Percentiles rank a stretch among this genome's conserved stretches.
These are phyloP conservation scores for Lithobius niger DNA, from an alignment of 1,140 invertebrate genomes.

Conservation along the genomic window DNA sequence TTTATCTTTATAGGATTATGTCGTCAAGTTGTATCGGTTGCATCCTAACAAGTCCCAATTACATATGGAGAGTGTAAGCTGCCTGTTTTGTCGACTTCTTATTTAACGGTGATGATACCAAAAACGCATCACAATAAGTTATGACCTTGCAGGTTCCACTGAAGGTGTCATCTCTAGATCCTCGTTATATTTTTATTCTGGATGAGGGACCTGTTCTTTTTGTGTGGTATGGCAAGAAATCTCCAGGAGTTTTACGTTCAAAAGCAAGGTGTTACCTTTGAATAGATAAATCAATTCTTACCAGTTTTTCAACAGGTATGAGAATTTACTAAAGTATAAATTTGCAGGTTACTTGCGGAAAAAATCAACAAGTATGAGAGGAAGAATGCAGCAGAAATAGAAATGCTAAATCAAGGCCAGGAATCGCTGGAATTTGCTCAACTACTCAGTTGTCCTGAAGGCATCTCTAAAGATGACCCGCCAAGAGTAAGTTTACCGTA, in stretches of 20 bases:
- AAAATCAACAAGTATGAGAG: conserved; percentile 99
- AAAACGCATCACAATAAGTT: no score
- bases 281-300: no score
- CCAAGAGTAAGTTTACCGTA: no score
- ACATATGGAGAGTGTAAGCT: conserved; percentile 73
- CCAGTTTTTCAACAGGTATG: no score
- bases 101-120: no score
- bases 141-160: conserved; percentile 40
- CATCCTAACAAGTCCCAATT: conserved; percentile 75
- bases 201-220: conserved; percentile 77
- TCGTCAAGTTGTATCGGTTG: conserved; percentile 73
- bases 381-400: conserved; percentile 85
- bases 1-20: conserved; percentile 47
- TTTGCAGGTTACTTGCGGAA: conserved; percentile 70
- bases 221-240: conserved; percentile 79
- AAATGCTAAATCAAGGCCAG: conserved; percentile 62
- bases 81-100: no score
- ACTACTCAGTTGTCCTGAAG: conserved; percentile 39
- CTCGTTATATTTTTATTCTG: conserved; percentile 79
- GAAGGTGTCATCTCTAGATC: conserved; percentile 58
- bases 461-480: conserved; percentile 24
- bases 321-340: no score
- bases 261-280: conserved; percentile 56
- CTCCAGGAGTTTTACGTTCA: conserved; percentile 88
- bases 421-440: conserved; percentile 79